Evolutionary conservation across 2,888 invertebrate genomes (phyloP).

Genomic region (Ennomos erosarius): DNA sequence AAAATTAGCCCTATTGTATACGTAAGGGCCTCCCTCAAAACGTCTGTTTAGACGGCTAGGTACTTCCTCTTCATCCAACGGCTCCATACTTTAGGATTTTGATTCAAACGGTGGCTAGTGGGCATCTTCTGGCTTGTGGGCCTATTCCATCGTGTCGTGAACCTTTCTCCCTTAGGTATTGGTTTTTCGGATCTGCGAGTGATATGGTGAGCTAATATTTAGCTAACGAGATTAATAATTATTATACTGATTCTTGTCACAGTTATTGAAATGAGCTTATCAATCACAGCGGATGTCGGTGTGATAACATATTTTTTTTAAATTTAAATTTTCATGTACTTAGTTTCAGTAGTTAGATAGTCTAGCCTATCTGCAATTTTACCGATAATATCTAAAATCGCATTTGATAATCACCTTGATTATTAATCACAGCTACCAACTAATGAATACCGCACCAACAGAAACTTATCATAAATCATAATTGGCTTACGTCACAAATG

Average conservation of each 20-base stretch:
- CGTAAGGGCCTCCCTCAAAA: no score
- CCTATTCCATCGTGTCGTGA: no score
- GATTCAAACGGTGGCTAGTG: no score
- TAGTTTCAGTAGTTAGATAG: constrained; percentile 25
- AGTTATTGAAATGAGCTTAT: constrained; percentile 9
- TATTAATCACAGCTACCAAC: constrained; percentile 48
- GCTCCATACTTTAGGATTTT: no score
- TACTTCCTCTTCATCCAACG: no score
- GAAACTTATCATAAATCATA: constrained; percentile 57
- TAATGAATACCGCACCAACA: constrained; percentile 44
- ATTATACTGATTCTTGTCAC: constrained; percentile 8
- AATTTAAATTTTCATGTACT: constrained; percentile 14
- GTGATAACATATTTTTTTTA: constrained; percentile 13
- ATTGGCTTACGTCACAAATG: constrained; percentile 61
- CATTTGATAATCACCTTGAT: constrained; percentile 50
- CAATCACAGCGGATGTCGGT: constrained; percentile 16
- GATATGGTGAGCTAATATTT: no score
- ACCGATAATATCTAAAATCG: constrained; percentile 39
- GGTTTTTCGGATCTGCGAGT: no score
- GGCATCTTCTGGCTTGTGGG: no score
- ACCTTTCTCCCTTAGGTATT: no score
- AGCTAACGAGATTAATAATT: neutral
- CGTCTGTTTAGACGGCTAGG: no score
- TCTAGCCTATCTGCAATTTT: constrained; percentile 26
- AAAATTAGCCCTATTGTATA: no score